Conservation (phyloP, 2,113 vertebrate genomes). For the Carassius carassius region DNA sequence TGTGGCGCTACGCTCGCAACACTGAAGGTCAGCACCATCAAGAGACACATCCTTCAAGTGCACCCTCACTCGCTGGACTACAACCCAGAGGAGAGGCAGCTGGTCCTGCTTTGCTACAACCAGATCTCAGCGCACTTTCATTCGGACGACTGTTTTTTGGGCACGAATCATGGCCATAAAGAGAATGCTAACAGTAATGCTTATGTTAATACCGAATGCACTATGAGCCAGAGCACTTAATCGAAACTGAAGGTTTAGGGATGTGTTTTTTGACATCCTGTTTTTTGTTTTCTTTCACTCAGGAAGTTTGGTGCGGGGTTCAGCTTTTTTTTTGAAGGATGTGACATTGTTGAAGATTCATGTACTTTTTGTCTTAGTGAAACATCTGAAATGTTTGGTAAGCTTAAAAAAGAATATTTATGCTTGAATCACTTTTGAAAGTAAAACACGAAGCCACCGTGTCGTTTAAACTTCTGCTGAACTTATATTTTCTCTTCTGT, state of each 20-base stretch:
- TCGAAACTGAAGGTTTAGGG: slow-evolving; percentile 38
- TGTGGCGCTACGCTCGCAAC: slow-evolving; percentile 83
- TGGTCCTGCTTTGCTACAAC: slow-evolving; percentile 80
- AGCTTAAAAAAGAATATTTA: slow-evolving; percentile 3
- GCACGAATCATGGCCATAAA: slow-evolving; percentile 66
- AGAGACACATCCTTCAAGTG: slow-evolving; percentile 87
- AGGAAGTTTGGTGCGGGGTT: slow-evolving; percentile 51
- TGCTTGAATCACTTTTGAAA: slow-evolving; percentile 4
- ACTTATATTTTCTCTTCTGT: slow-evolving; percentile 11
- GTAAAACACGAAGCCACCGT: neutral
- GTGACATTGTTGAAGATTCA: neutral
- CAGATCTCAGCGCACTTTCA: slow-evolving; percentile 78
- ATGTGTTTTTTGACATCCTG: neutral
- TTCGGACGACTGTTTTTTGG: slow-evolving; percentile 74
- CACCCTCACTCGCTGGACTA: slow-evolving; percentile 86
- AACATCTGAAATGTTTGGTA: neutral
- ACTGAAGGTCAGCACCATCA: slow-evolving; percentile 86
- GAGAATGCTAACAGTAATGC: slow-evolving; percentile 31
- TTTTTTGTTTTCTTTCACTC: slow-evolving; percentile 50
- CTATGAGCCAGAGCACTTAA: slow-evolving; percentile 41
- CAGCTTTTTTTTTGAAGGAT: slow-evolving; percentile 20
- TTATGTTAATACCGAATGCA: slow-evolving; percentile 1
- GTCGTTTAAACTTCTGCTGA: neutral
- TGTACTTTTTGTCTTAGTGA: neutral
- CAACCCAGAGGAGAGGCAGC: slow-evolving; percentile 79